Evolutionary conservation across 2,797 vertebrate genomes (phyloP), one percentile per base, ranked within the genome.

Genomic region (Fringilla coelebs): DNA sequence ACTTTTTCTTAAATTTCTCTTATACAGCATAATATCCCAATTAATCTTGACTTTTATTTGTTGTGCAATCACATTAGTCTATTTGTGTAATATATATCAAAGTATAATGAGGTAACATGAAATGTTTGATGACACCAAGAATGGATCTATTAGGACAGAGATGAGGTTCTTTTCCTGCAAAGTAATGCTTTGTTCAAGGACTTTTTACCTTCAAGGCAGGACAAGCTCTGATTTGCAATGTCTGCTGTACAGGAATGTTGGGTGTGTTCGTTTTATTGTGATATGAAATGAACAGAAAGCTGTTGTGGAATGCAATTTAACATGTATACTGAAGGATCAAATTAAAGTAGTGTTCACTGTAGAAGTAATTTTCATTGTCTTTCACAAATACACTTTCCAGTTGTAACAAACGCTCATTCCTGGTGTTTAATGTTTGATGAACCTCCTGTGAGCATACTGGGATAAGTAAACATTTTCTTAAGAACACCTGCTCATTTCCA

Each of bases 171-270:
- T 86, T 83, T 73, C 72, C 43, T 93, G 36, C 19, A 68, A 93
- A 88, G 65, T 55, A 94, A 43, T 91, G 57, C 58, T 94, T 95
- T 95, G 61, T 95, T 95, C 58, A 61, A 71, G 45, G 74, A 67
- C 67, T 94, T 95, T 88, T 54, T 92, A n/a, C 93, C 95, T 94
- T 79, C 76, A 62, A 86, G 83, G 60, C 62, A 96, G 60, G 85
- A 91, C 96, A 97, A 96, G 96, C 96, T 97, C 73, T 84, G 95
- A 97, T 97, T 87, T 97, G 95, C 93, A 90, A 0, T 67, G 54
- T 90, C 68, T 89, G 68, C 85, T 88, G 52, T 81, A 43, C 75
- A 84, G 92, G 95, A 97, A 97, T 96, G 92, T 89, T 91, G 96
- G 94, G 94, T 36, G 84, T 96, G 94, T 91, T 90, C 80, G 19